A percentile compares a stretch with the other conserved stretches of the same genome.
These are phyloP conservation scores for Boloria selene DNA, from an alignment of 2,888 invertebrate genomes.

Conservation along the genomic window DNA sequence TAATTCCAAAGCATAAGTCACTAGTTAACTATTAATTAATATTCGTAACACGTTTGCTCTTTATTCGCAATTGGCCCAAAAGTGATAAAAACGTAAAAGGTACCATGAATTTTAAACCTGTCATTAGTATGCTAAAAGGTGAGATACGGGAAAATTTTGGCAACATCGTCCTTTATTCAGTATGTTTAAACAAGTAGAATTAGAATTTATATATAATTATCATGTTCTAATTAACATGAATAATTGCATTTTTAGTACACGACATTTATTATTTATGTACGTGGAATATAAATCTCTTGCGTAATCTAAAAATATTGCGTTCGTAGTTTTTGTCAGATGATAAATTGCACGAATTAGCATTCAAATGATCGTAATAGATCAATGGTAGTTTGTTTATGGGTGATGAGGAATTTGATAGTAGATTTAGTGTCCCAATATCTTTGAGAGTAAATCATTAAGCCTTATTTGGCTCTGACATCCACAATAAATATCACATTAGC, in stretches of 20 bases:
- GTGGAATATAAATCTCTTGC: not conserved
- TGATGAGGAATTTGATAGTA: constrained; percentile 9
- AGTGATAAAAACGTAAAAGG: constrained; percentile 50
- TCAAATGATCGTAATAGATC: constrained; percentile 15
- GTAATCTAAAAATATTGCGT: constrained; percentile 1
- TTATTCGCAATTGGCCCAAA: constrained; percentile 53
- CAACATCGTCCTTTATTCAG: constrained; percentile 49
- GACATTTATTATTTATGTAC: not conserved
- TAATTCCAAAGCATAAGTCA: constrained; percentile 32
- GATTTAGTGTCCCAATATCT: constrained; percentile 15
- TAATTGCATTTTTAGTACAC: constrained; percentile 1
- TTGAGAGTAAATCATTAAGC: constrained; percentile 11
- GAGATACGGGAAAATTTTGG: constrained; percentile 54
- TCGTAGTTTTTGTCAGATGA: not conserved
- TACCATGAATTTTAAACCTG: constrained; percentile 50
- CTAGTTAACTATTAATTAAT: constrained; percentile 46
- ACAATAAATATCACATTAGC: constrained; percentile 24
- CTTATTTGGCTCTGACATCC: constrained; percentile 24
- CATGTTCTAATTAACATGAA: not conserved
- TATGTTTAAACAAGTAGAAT: constrained; percentile 26
- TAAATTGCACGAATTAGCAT: constrained; percentile 4
- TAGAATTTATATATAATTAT: not conserved
- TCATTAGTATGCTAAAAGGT: constrained; percentile 56
- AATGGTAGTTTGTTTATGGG: constrained; percentile 21
- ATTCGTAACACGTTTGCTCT: constrained; percentile 48